A percentile compares a stretch with the other conserved stretches of the same genome.
phyloP scores from a whole-genome alignment of 2,797 vertebrate genomes.

The Phylloscopus collybita region DNA sequence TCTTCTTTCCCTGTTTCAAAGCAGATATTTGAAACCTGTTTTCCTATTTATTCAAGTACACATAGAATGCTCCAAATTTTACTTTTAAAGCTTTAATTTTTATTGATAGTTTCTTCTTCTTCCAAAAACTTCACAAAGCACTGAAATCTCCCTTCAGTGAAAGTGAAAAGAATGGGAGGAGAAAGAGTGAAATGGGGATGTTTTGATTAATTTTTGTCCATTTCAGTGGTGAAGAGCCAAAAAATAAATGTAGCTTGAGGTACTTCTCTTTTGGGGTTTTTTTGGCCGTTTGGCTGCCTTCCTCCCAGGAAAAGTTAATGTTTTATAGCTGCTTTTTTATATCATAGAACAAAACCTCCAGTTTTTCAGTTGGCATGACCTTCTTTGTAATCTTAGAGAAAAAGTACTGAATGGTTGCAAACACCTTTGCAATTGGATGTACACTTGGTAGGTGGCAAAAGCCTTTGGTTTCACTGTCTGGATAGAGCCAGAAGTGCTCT shows the following conservation, averaged over 20 bases:
- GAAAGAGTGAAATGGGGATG: background rate
- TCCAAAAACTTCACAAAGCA: background rate
- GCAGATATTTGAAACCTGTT: background rate
- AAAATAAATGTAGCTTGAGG: background rate
- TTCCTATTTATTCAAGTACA: background rate
- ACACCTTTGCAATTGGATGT: background rate
- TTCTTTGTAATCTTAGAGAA: background rate
- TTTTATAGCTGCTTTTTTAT: background rate
- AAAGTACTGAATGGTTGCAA: background rate
- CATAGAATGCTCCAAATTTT: background rate
- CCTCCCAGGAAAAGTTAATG: background rate
- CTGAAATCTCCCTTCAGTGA: background rate
- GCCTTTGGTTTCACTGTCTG: background rate
- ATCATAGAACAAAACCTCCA: background rate
- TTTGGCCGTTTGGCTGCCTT: background rate
- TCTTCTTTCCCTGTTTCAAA: background rate
- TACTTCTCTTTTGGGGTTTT: background rate
- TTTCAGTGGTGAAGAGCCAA: background rate
- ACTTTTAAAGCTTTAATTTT: background rate
- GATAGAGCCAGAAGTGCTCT: background rate
- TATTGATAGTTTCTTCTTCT: background rate
- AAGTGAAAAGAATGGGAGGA: background rate
- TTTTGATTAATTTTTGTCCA: slow-evolving; percentile 6
- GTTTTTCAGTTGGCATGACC: background rate
- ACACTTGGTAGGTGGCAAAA: background rate